Evolutionary conservation across 2,888 invertebrate species (phyloP).

Genomic region (Hydriomena furcata): DNA sequence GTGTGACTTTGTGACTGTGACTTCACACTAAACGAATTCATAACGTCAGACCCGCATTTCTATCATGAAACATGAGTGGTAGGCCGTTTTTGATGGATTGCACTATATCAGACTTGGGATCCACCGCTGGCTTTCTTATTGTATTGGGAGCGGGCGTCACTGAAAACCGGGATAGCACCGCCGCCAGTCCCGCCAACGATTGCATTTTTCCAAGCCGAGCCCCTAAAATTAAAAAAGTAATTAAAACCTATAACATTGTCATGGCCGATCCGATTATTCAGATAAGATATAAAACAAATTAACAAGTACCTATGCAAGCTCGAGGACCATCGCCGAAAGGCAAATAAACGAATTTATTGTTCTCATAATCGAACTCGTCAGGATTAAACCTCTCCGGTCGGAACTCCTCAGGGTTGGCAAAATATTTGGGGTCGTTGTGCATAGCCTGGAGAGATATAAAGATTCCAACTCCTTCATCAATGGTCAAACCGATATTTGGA

Average conservation of each 20-base stretch:
- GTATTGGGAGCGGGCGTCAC: conserved; percentile 55
- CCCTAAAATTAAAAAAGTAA: conserved; percentile 41
- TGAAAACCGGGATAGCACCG: conserved; percentile 53
- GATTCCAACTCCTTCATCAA: conserved; percentile 54
- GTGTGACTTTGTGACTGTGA: no score
- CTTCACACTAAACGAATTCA: not conserved
- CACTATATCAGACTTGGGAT: conserved; percentile 55
- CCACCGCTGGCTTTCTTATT: conserved; percentile 40
- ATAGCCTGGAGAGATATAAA: conserved; percentile 57
- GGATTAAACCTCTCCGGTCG: conserved; percentile 58
- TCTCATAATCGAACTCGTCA: conserved; percentile 36
- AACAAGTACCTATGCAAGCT: conserved; percentile 56
- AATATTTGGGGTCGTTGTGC: conserved; percentile 60
- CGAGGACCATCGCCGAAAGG: conserved; percentile 64
- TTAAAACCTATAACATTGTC: not conserved
- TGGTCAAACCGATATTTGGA: conserved; percentile 48
- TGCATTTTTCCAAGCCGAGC: conserved; percentile 67
- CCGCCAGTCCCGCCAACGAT: conserved; percentile 66
- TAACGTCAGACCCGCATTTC: not conserved
- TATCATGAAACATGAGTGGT: conserved; percentile 45
- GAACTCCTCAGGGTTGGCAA: conserved; percentile 55
- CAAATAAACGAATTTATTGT: conserved; percentile 51
- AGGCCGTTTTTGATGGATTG: conserved; percentile 55
- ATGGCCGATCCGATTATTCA: no score
- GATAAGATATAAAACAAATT: no score